These are phyloP conservation scores for Valencia hispanica DNA, from an alignment of 2,797 vertebrate species.

Conservation along the genomic window DNA sequence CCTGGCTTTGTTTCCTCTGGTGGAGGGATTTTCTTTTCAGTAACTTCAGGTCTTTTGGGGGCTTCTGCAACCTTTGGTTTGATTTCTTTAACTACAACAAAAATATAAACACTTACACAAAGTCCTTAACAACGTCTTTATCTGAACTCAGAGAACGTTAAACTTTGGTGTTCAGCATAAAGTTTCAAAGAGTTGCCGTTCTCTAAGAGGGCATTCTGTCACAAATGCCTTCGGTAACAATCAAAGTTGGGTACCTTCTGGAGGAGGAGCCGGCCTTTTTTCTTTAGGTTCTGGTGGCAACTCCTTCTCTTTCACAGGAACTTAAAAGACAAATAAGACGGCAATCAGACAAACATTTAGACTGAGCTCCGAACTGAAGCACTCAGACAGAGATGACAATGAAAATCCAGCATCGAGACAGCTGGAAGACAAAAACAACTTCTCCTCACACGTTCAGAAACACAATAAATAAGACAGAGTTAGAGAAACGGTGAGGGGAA, in stretches of 20 bases:
- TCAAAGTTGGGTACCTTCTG: constrained; percentile 62
- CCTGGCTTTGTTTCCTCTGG: constrained; percentile 60
- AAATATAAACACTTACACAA: constrained; percentile 32
- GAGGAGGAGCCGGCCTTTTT: constrained; percentile 46
- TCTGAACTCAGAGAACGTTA: neutral
- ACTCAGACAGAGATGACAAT: constrained; percentile 34
- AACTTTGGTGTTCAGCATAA: neutral
- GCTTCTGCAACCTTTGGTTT: constrained; percentile 51
- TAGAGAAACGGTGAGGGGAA: constrained; percentile 13
- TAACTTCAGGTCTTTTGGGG: constrained; percentile 49
- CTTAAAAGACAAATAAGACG: constrained; percentile 67
- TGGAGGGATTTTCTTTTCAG: constrained; percentile 44
- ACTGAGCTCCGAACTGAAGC: constrained; percentile 21
- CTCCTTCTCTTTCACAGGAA: constrained; percentile 61
- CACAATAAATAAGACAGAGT: constrained; percentile 28
- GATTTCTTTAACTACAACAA: constrained; percentile 57
- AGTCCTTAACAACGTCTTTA: neutral
- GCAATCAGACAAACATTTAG: constrained; percentile 41
- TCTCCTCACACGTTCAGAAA: constrained; percentile 3
- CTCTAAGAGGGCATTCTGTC: constrained; percentile 50
- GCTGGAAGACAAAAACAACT: constrained; percentile 1
- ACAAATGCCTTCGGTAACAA: constrained; percentile 44
- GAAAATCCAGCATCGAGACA: neutral
- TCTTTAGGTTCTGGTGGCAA: constrained; percentile 41
- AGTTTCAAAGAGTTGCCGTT: constrained; percentile 15